phyloP scores from a whole-genome alignment of 2,113 vertebrate species.

The Oreochromis tanganicae region DNA sequence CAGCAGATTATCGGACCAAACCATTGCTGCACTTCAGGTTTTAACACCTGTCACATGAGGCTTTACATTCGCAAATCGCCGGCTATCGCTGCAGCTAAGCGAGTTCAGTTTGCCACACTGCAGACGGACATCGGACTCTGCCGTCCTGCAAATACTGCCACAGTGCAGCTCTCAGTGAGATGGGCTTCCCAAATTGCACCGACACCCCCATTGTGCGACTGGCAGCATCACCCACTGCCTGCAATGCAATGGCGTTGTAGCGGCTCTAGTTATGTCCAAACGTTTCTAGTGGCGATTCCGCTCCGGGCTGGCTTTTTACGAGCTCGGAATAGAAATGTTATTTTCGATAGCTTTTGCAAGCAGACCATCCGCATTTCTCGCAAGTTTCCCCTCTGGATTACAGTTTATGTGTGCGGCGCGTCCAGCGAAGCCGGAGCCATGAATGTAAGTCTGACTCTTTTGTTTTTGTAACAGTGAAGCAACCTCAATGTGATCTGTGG shows the following conservation, averaged over 20 bases:
- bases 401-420: conserved; percentile 16
- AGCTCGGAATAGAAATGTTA: conserved; percentile 32
- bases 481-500: conserved; percentile 33
- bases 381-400: conserved; percentile 8
- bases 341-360: background rate
- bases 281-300: conserved; percentile 38
- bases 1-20: conserved; percentile 73
- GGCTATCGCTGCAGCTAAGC: background rate
- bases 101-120: background rate
- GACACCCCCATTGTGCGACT: conserved; percentile 53
- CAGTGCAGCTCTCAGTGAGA: conserved; percentile 12
- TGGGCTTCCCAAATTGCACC: conserved; percentile 23
- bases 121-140: background rate
- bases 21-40: conserved; percentile 66
- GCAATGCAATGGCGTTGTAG: conserved; percentile 78
- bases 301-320: conserved; percentile 35
- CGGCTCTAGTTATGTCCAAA: conserved; percentile 51
- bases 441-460: conserved; percentile 75
- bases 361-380: background rate
- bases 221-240: conserved; percentile 67
- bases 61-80: background rate
- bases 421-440: conserved; percentile 45
- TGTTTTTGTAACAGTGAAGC: conserved; percentile 65
- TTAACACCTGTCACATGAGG: conserved; percentile 67
- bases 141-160: background rate